phyloP scores from a whole-genome alignment of 2,797 vertebrate genomes.

The Sandelia bainsii region DNA sequence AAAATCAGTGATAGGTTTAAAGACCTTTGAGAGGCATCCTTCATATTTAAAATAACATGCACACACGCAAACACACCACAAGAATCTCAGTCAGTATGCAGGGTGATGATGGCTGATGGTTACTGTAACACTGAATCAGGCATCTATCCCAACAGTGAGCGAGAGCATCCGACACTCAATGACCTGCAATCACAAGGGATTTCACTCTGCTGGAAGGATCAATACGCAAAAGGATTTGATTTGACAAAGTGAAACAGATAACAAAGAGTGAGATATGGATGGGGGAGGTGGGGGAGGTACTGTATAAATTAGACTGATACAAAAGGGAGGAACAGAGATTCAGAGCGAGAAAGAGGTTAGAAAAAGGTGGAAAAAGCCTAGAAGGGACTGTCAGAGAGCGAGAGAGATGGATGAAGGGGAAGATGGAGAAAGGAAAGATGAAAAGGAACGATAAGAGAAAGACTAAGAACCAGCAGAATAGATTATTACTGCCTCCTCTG shows the following conservation, averaged over 20 bases:
- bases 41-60: too few relatives aligned
- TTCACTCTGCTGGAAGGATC: conserved; percentile 50
- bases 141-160: conserved; percentile 19
- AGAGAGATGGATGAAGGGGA: not conserved
- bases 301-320: conserved; percentile 38
- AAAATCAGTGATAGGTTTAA: too few relatives aligned
- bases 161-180: conserved; percentile 13
- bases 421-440: conserved; percentile 19
- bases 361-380: not conserved
- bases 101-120: conserved; percentile 3
- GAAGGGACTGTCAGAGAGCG: not conserved
- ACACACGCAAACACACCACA: not conserved
- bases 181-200: conserved; percentile 41
- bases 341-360: not conserved
- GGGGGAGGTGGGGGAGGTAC: not conserved
- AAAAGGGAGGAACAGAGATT: conserved; percentile 28
- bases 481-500: conserved; percentile 18
- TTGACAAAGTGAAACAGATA: conserved; percentile 42
- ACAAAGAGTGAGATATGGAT: not conserved
- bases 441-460: conserved; percentile 25
- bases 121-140: conserved; percentile 35
- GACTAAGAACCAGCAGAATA: conserved; percentile 12
- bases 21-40: too few relatives aligned
- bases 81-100: conserved; percentile 9
- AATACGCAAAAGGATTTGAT: conserved; percentile 43